phyloP scores from a whole-genome alignment of 2,113 vertebrate genomes.

The Heloderma charlesbogerti region DNA sequence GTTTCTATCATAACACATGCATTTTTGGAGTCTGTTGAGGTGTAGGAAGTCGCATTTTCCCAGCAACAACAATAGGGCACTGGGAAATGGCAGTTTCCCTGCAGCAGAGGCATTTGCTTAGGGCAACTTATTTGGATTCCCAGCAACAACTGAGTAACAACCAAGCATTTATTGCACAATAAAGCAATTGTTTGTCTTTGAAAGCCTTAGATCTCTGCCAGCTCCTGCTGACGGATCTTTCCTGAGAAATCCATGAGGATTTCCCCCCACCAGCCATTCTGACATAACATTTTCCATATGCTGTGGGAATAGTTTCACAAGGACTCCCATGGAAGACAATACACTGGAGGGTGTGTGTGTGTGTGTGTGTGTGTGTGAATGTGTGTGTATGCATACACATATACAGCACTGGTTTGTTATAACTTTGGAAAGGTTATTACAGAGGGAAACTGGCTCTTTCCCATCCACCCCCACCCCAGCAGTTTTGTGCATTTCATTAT shows the following conservation, averaged over 20 bases:
- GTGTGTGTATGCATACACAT: conserved; percentile 1
- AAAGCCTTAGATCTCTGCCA: conserved; percentile 14
- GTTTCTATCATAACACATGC: background rate
- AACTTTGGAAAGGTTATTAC: conserved; percentile 59
- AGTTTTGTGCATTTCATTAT: conserved; percentile 45
- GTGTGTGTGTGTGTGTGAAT: background rate
- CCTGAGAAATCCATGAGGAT: conserved; percentile 6
- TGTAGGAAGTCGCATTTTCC: background rate
- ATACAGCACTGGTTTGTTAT: conserved; percentile 48
- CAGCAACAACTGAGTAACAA: conserved; percentile 1
- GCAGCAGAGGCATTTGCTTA: background rate
- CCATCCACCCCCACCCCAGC: conserved; percentile 20
- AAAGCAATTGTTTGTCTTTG: conserved; percentile 1
- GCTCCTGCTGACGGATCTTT: background rate
- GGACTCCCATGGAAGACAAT: background rate
- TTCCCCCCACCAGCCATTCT: background rate
- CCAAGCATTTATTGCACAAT: conserved; percentile 13
- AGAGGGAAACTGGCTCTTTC: conserved; percentile 29
- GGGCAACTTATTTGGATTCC: background rate
- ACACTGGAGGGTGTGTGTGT: background rate
- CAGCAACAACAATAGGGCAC: background rate
- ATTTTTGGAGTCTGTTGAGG: background rate
- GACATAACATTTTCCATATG: conserved; percentile 6
- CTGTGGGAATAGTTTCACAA: background rate
- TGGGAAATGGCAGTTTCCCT: background rate